Percentiles rank a stretch among this genome's conserved stretches.
phyloP scores from a whole-genome alignment of 1,140 invertebrate species.

The Aphis gossypii region DNA sequence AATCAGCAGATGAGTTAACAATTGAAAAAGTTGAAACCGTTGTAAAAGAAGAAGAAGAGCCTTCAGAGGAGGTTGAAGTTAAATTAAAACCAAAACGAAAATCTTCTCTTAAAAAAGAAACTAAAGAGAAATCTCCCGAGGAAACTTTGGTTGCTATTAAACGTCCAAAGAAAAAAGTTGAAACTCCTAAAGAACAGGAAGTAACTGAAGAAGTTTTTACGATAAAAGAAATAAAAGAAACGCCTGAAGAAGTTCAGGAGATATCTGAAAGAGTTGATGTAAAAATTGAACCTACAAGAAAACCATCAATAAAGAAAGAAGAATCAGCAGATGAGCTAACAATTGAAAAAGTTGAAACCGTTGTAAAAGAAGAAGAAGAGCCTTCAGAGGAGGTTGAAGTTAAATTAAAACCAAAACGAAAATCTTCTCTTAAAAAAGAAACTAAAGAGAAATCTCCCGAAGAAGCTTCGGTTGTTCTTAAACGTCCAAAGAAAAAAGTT shows the following conservation, averaged over 20 bases:
- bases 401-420: too few relatives aligned
- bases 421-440: too few relatives aligned
- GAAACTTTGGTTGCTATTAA: neutral
- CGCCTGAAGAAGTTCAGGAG: constrained; percentile 59
- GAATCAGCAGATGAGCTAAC: neutral
- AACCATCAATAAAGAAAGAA: constrained; percentile 52
- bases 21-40: neutral
- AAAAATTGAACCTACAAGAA: constrained; percentile 54
- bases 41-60: too few relatives aligned
- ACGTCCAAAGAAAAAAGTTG: neutral
- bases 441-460: too few relatives aligned
- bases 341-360: neutral
- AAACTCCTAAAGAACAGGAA: constrained; percentile 9
- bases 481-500: too few relatives aligned
- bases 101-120: neutral
- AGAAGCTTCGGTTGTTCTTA: too few relatives aligned
- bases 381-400: too few relatives aligned
- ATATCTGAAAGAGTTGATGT: neutral
- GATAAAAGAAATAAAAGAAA: constrained; percentile 59
- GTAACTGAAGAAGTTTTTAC: constrained; percentile 62
- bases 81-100: constrained; percentile 54
- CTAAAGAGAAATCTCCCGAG: neutral
- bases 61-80: neutral
- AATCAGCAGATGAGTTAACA: neutral
- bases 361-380: too few relatives aligned